Conservation (phyloP, 1,140 invertebrate genomes). For the Nasonia longicornis region DNA sequence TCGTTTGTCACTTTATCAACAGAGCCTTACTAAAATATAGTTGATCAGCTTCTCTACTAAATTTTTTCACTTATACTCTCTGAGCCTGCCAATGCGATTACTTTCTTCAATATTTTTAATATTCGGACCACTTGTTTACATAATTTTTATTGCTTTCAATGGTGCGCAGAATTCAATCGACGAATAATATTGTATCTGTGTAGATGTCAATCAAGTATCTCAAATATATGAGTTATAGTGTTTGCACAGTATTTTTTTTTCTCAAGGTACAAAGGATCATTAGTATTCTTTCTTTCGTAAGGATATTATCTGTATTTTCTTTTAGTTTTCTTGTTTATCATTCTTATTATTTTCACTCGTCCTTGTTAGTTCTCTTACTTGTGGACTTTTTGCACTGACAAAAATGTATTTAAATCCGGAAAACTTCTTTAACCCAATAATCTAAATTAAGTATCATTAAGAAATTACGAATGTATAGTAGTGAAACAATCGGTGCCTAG, state of each 20-base stretch:
- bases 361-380: neutral
- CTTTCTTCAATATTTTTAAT: neutral
- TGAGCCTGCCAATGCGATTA: constrained; percentile 2
- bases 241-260: constrained; percentile 23
- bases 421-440: neutral
- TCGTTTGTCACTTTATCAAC: neutral
- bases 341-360: neutral
- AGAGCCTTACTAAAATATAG: constrained; percentile 9
- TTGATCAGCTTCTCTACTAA: constrained; percentile 3
- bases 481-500: too few species aligned
- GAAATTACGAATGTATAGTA: too few species aligned
- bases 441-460: neutral
- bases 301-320: constrained; percentile 4
- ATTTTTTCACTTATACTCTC: neutral
- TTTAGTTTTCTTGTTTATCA: neutral
- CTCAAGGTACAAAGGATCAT: constrained; percentile 10
- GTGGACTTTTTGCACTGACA: constrained; percentile 3
- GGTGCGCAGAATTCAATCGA: constrained; percentile 21
- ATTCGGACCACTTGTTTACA: constrained; percentile 5
- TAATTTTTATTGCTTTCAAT: constrained; percentile 37
- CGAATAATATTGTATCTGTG: constrained; percentile 3
- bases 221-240: constrained; percentile 13
- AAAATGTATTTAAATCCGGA: neutral
- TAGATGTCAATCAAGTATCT: constrained; percentile 11
- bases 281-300: constrained; percentile 15